Conservation (phyloP, 2,888 invertebrate genomes). For the Macropis europaea region DNA sequence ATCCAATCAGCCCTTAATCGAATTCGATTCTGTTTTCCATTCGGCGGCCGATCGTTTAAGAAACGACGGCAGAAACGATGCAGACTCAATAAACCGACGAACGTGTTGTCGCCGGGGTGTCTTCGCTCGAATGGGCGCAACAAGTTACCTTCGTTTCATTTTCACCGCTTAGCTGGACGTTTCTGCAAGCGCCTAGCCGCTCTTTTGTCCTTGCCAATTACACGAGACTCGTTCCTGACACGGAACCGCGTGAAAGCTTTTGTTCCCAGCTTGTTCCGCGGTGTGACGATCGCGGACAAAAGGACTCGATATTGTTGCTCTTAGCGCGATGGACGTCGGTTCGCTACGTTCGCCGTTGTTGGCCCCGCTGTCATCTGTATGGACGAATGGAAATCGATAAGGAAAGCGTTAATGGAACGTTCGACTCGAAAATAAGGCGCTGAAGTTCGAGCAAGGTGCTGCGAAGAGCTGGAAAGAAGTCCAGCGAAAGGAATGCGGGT, state of each 20-base stretch:
- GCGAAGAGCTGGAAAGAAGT: too few species aligned
- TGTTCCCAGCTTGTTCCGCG: conserved; percentile 5
- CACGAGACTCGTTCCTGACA: not conserved
- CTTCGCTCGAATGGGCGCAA: conserved; percentile 33
- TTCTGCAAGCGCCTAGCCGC: conserved; percentile 2
- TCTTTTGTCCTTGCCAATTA: conserved; percentile 30
- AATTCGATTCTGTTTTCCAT: not conserved
- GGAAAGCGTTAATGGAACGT: conserved; percentile 14
- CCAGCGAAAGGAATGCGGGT: too few species aligned
- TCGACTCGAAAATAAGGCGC: conserved; percentile 11
- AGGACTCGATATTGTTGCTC: not conserved
- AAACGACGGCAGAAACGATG: not conserved
- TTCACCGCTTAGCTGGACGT: not conserved
- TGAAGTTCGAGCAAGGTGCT: not conserved
- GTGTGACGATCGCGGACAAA: not conserved
- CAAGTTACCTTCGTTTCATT: conserved; percentile 37
- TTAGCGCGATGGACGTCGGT: conserved; percentile 2
- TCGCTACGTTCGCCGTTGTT: conserved; percentile 4
- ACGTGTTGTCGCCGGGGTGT: not conserved
- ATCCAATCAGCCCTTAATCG: conserved; percentile 5
- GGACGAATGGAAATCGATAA: conserved; percentile 49
- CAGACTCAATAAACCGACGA: too few species aligned
- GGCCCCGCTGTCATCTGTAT: not conserved
- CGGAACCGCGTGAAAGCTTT: not conserved
- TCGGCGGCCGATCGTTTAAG: not conserved